These are phyloP conservation scores for Laodelphax striatellus DNA, from an alignment of 1,140 invertebrate genomes.

Conservation along the genomic window DNA sequence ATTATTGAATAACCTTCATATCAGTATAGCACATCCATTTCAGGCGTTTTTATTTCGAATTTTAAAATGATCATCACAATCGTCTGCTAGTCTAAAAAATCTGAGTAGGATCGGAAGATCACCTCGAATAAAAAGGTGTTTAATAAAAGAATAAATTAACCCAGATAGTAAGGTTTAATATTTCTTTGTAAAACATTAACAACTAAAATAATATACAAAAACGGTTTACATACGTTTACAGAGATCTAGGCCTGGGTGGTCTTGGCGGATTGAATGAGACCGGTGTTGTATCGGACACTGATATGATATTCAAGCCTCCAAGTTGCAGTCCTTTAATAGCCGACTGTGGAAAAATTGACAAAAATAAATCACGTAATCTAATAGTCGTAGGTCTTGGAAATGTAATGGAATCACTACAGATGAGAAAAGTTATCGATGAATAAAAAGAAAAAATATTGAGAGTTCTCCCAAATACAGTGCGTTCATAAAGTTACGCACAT, in stretches of 20 bases:
- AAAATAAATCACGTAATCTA: neutral
- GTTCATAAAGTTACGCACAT: too few species aligned
- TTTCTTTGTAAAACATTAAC: neutral
- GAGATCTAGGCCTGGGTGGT: slow-evolving; percentile 58
- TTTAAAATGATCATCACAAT: too few species aligned
- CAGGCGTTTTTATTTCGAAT: too few species aligned
- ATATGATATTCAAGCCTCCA: slow-evolving; percentile 77
- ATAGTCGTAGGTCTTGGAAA: too few species aligned
- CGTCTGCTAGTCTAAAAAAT: too few species aligned
- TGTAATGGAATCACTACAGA: neutral
- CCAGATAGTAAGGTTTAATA: neutral
- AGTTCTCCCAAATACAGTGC: too few species aligned
- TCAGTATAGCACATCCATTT: too few species aligned
- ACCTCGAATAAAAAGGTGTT: too few species aligned
- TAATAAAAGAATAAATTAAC: neutral
- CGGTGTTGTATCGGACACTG: slow-evolving; percentile 77
- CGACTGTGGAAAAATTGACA: slow-evolving; percentile 45
- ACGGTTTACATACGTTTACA: slow-evolving; percentile 37
- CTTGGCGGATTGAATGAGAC: slow-evolving; percentile 66
- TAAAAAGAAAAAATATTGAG: neutral
- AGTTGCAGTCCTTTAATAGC: slow-evolving; percentile 88
- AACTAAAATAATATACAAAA: slow-evolving; percentile 3
- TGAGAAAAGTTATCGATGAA: neutral
- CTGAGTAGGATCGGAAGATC: too few species aligned
- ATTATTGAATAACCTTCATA: too few species aligned